A percentile compares a stretch with the other conserved stretches of the same genome.
Evolutionary conservation across 2,113 vertebrate species (phyloP).

Genomic region (Hyperopisus bebe): DNA sequence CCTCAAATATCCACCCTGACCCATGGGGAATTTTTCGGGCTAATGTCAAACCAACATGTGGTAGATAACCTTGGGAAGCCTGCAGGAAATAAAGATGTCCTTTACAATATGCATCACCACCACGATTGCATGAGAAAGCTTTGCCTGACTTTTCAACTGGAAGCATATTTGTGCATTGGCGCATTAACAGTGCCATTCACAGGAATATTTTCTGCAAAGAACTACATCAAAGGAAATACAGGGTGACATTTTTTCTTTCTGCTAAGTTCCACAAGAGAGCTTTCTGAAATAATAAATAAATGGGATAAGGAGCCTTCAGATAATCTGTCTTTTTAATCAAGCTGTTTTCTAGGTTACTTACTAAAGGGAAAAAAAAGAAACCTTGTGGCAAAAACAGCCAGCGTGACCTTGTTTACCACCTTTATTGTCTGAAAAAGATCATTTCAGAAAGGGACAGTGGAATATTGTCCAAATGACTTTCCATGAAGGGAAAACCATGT

Average conservation of each 20-base stretch:
- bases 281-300: not conserved
- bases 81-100: constrained; percentile 1
- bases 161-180: not conserved
- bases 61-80: constrained; percentile 2
- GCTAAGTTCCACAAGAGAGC: not conserved
- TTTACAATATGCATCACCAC: not conserved
- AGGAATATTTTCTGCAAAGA: not conserved
- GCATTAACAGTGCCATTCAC: not conserved
- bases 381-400: not conserved
- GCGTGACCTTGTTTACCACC: not conserved
- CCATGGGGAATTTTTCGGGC: not conserved
- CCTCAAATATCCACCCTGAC: not conserved
- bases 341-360: not conserved
- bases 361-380: not conserved
- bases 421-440: not conserved
- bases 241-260: not conserved
- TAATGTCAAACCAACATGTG: not conserved
- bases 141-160: not conserved
- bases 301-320: not conserved
- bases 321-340: not conserved
- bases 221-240: not conserved
- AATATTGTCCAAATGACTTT: not conserved
- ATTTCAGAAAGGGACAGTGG: not conserved
- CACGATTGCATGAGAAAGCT: not conserved
- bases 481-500: not conserved